phyloP scores from a whole-genome alignment of 2,113 vertebrate genomes.

The Pterocles orientalis region DNA sequence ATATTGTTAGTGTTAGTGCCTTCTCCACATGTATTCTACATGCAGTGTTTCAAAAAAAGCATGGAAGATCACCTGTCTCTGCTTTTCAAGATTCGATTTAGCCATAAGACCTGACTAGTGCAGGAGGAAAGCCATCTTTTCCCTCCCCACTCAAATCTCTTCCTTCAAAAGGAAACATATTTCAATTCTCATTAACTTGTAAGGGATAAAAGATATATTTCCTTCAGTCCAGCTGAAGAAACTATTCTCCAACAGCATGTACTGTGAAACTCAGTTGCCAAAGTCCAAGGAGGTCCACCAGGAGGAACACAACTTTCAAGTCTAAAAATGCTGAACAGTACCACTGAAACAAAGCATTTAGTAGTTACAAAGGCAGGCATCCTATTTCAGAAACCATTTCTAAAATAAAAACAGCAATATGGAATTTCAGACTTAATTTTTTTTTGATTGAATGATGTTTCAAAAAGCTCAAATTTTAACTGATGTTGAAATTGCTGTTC shows the following conservation, averaged over 20 bases:
- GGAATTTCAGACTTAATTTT: neutral
- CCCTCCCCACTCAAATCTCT: neutral
- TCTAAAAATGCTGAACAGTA: neutral
- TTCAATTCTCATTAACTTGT: neutral
- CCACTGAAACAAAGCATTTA: neutral
- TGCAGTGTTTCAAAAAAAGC: neutral
- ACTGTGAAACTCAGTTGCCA: neutral
- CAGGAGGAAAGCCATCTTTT: neutral
- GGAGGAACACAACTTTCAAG: neutral
- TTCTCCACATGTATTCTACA: neutral
- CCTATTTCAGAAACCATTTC: neutral
- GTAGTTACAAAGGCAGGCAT: neutral
- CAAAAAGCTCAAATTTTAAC: neutral
- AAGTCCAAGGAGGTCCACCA: neutral
- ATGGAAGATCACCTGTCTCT: neutral
- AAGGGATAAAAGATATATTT: neutral
- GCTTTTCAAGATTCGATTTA: neutral
- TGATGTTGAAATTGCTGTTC: neutral
- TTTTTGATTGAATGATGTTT: neutral
- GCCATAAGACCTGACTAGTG: neutral
- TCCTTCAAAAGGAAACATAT: neutral
- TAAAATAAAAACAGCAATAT: neutral
- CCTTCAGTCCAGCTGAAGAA: neutral
- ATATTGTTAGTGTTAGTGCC: neutral
- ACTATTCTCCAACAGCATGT: neutral